phyloP scores from a whole-genome alignment of 2,797 vertebrate genomes.

The Pangasius sanitwongsei region DNA sequence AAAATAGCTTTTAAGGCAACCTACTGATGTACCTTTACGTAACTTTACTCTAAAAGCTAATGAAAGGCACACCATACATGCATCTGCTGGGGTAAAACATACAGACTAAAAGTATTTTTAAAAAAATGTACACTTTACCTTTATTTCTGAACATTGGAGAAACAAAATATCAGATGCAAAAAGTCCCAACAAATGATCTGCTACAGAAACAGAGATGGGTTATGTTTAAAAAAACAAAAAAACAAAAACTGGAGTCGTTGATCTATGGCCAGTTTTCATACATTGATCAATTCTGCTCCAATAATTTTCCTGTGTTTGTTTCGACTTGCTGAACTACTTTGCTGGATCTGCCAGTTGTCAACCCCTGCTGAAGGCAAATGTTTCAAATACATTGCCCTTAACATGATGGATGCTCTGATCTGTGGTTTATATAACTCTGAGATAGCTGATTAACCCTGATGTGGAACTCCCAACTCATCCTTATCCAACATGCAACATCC shows the following conservation, averaged over 20 bases:
- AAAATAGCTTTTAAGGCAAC: not conserved
- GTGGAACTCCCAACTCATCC: constrained; percentile 30
- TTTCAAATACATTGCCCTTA: constrained; percentile 10
- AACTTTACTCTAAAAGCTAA: not conserved
- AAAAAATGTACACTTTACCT: not conserved
- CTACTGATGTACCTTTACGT: not conserved
- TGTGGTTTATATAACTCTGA: constrained; percentile 58
- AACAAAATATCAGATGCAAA: not conserved
- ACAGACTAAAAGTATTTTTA: not conserved
- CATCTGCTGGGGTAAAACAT: not conserved
- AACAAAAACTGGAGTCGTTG: not conserved
- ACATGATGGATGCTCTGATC: constrained; percentile 36
- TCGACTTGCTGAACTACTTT: not conserved
- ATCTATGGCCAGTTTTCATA: too few relatives aligned
- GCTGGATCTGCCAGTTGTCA: not conserved
- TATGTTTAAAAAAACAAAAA: not conserved
- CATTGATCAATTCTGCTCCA: not conserved
- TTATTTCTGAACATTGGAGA: not conserved
- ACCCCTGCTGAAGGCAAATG: constrained; percentile 6
- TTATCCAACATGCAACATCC: constrained; percentile 28
- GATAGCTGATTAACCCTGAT: constrained; percentile 62
- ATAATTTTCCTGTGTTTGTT: not conserved
- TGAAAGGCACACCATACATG: not conserved
- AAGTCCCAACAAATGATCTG: not conserved
- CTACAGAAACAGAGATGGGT: not conserved